phyloP scores from a whole-genome alignment of 2,888 invertebrate genomes.

The Sepiola atlantica region DNA sequence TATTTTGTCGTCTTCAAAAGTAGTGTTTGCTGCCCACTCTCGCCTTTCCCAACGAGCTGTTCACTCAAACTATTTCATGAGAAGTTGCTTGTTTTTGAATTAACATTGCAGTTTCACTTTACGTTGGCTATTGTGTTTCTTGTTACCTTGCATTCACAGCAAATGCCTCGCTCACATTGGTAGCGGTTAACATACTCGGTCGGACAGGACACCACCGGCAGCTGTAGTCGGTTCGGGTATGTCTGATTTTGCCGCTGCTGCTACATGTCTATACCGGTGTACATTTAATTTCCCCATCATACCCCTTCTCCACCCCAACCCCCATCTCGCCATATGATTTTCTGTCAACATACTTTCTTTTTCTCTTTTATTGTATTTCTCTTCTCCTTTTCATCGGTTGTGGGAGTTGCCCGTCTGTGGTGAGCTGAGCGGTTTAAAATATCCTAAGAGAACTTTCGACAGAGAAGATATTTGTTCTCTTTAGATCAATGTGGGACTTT shows the following conservation, averaged over 20 bases:
- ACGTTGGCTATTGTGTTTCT: constrained; percentile 24
- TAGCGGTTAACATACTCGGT: not conserved
- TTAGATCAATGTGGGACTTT: constrained; percentile 12
- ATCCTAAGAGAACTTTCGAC: not conserved
- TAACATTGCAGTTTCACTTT: constrained; percentile 44
- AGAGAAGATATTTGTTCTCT: not conserved
- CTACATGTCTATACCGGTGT: constrained; percentile 8
- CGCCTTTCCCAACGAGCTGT: not conserved
- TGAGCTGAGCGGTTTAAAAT: not conserved
- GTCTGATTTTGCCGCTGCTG: not conserved
- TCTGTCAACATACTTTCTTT: not conserved
- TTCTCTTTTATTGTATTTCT: not conserved
- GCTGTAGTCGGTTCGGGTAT: constrained; percentile 3
- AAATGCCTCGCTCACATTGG: constrained; percentile 8
- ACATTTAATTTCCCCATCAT: not conserved
- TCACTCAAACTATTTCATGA: not conserved
- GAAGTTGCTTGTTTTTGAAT: not conserved
- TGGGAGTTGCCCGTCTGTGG: not conserved
- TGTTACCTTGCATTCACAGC: constrained; percentile 39
- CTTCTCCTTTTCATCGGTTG: not conserved
- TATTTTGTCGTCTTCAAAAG: not conserved
- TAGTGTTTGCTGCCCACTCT: not conserved
- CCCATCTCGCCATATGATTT: not conserved
- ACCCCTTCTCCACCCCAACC: not conserved
- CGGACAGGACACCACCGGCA: constrained; percentile 4